These are phyloP conservation scores for Cyanistes caeruleus DNA, from an alignment of 2,113 vertebrate genomes.

Conservation along the genomic window DNA sequence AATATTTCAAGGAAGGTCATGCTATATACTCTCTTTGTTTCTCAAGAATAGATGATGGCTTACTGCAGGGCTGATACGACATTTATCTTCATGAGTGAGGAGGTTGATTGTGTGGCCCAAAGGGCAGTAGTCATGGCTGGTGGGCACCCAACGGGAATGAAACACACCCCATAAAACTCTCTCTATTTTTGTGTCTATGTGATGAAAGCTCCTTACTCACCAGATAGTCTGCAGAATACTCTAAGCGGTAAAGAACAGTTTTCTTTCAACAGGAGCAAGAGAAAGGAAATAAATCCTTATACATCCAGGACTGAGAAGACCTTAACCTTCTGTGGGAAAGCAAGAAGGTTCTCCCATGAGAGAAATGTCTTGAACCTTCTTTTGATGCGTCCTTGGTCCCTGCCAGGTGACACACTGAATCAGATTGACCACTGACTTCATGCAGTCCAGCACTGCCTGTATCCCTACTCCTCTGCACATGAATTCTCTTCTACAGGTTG, in stretches of 20 bases:
- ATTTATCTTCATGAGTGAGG: conserved; percentile 76
- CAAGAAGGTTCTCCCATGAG: not conserved
- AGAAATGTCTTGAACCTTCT: not conserved
- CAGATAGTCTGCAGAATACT: conserved; percentile 30
- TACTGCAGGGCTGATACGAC: conserved; percentile 64
- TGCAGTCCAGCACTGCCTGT: too few relatives aligned
- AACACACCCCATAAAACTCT: conserved; percentile 41
- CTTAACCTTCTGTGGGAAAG: not conserved
- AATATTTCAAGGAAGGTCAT: conserved; percentile 82
- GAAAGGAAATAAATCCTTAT: conserved; percentile 21
- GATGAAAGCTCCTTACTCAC: conserved; percentile 38
- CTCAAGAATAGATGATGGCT: conserved; percentile 76
- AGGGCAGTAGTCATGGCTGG: conserved; percentile 60
- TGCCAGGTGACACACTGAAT: not conserved
- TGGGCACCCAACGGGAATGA: conserved; percentile 51
- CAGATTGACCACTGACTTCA: not conserved
- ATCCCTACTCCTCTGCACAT: not conserved
- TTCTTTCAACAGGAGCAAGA: conserved; percentile 16
- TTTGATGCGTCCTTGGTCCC: not conserved
- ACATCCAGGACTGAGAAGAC: not conserved
- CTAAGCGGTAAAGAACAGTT: conserved; percentile 3
- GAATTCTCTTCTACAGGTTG: not conserved
- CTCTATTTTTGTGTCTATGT: conserved; percentile 25
- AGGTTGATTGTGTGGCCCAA: conserved; percentile 67
- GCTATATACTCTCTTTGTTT: conserved; percentile 75